Conservation (phyloP, 2,797 vertebrate genomes). For the Onychomys arenicola region DNA sequence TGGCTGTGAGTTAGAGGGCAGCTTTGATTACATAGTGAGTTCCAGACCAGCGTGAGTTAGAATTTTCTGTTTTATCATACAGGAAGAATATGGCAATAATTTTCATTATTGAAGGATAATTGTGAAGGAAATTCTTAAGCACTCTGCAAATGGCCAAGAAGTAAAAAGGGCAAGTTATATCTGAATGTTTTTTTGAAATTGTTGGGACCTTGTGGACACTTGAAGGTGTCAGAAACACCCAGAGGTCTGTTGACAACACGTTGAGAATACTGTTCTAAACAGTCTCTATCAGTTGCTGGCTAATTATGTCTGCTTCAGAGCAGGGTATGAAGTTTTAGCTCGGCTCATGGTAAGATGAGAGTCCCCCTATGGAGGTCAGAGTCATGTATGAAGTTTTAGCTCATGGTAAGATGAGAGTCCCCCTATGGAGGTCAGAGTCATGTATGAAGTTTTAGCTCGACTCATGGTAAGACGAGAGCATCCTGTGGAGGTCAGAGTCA, state of each 20-base stretch:
- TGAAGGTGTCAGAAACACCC: background rate
- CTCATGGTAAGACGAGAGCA: background rate
- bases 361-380: background rate
- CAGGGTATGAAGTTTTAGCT: background rate
- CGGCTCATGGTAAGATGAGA: background rate
- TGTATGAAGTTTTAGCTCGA: no score
- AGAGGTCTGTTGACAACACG: background rate
- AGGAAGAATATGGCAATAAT: background rate
- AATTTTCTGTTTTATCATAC: slow-evolving; percentile 40
- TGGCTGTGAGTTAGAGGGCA: background rate
- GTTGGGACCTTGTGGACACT: background rate
- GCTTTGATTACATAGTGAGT: background rate
- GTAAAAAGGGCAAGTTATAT: background rate
- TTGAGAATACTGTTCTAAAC: background rate
- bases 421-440: background rate
- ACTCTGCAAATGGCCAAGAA: background rate
- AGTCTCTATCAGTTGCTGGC: background rate
- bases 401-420: background rate
- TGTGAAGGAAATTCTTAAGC: slow-evolving; percentile 36
- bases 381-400: background rate
- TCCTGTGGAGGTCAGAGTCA: background rate
- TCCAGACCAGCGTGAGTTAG: background rate
- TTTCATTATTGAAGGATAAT: background rate
- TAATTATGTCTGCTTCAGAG: background rate
- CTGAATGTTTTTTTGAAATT: slow-evolving; percentile 1